These are phyloP conservation scores for Gallinago undulata DNA, from an alignment of 2,113 vertebrate genomes.

Conservation along the genomic window DNA sequence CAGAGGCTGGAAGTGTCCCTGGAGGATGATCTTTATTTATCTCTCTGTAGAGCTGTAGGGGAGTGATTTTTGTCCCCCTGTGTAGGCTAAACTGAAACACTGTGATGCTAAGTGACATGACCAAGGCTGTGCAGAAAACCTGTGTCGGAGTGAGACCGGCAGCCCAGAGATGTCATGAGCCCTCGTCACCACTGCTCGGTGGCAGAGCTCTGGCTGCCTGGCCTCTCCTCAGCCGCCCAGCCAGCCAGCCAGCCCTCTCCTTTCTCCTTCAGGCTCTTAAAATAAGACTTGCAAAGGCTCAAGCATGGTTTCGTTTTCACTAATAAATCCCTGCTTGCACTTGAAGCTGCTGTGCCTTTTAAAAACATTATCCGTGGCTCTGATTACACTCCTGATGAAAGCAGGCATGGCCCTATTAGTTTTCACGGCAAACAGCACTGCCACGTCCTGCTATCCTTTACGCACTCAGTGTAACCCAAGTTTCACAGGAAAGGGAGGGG, in stretches of 20 bases:
- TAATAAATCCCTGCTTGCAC: slow-evolving; percentile 66
- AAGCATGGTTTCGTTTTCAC: slow-evolving; percentile 56
- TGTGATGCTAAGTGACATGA: rapidly evolving
- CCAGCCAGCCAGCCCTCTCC: neutral
- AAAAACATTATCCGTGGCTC: slow-evolving; percentile 62
- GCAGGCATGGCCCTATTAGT: slow-evolving; percentile 57
- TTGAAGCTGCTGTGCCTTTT: slow-evolving; percentile 63
- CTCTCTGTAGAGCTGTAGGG: neutral
- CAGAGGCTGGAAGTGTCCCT: neutral
- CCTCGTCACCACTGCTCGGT: neutral
- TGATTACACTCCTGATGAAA: slow-evolving; percentile 66
- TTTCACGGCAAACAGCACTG: slow-evolving; percentile 53
- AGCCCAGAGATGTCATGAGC: neutral
- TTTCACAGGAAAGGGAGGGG: slow-evolving; percentile 5
- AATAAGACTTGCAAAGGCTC: slow-evolving; percentile 48
- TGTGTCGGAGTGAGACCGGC: rapidly evolving
- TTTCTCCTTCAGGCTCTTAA: slow-evolving; percentile 54
- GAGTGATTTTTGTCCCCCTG: neutral
- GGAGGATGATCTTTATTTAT: neutral
- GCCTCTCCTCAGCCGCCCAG: neutral
- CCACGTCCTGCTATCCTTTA: slow-evolving; percentile 4
- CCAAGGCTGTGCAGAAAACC: neutral
- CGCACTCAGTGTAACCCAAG: neutral
- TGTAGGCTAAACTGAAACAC: neutral
- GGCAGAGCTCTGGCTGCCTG: neutral